Evolutionary conservation across 2,113 vertebrate genomes (phyloP), one percentile per base, ranked within the genome.

Genomic region (Capra hircus): DNA sequence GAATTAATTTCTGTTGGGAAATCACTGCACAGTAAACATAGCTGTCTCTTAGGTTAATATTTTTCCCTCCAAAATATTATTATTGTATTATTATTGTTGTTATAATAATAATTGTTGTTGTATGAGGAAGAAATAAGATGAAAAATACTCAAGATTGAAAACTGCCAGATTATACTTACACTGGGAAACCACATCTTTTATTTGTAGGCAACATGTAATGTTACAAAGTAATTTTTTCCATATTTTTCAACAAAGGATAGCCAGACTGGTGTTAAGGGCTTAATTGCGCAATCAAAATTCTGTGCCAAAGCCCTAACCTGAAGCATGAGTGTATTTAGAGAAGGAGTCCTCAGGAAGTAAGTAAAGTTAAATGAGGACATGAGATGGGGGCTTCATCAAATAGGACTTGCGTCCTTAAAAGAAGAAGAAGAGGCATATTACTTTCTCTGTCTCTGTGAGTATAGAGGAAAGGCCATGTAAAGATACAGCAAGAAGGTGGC

Each of bases 1-100:
- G 97, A 98, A 98, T 98, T 99, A 98, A 99, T 99, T 99, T 99
- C 99, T 99, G 74, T 98, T 98, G 99, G 98, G 97, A 99, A 99
- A 99, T 98, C 98, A 98, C 93, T 98, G 97, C 98, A 98, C 98
- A 98, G 98, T 99, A 99, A 98, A 99, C 98, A 98, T 96, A 96
- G 98, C 98, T 99, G 98, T 99, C 98, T 98, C 96, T 98, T 92
- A 97, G 92, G 97, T 96, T 28, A 17, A 97, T 23, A 9, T 83
- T 98, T 98, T 98, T 53, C 27, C 62, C 52, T 98, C 94, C 89
- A 98, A 98, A 98, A 98, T 97, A 95, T 97, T 98, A 97, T 95
- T 98, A 93, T 87, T 95, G 84, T 97, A 43, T 96, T 96, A 87
- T 94, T 98, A 92, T 97, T 98, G 83, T 96, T 97, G 8, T 94